Evolutionary conservation across 2,888 invertebrate species (phyloP).

Genomic region (Norana najaformis): DNA sequence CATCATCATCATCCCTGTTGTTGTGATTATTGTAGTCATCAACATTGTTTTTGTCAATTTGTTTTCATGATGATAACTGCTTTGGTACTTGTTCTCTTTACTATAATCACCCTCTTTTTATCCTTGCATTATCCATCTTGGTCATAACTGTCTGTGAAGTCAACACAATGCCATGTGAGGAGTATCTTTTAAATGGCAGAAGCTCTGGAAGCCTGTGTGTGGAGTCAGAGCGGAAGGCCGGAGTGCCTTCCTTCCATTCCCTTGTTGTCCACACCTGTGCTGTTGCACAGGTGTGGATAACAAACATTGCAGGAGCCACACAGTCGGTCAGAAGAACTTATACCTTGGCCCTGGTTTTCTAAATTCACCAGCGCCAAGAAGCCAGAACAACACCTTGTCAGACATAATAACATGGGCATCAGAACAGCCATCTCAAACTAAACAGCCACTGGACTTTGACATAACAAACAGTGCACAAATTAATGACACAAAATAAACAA

Average conservation of each 20-base stretch:
- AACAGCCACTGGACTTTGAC: neutral
- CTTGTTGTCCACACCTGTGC: conserved; percentile 5
- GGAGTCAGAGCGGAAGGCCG: neutral
- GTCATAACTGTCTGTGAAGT: neutral
- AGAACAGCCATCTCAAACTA: neutral
- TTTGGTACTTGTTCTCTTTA: neutral
- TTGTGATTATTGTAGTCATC: neutral
- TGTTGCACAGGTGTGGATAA: neutral
- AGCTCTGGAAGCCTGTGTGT: neutral
- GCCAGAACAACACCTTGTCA: conserved; percentile 5
- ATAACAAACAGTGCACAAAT: neutral
- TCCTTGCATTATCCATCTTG: neutral
- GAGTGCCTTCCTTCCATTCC: neutral
- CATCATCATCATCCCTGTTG: neutral
- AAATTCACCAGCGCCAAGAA: neutral
- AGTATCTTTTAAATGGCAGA: neutral
- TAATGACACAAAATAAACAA: neutral
- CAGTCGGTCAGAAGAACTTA: neutral
- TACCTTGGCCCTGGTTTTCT: neutral
- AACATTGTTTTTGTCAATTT: neutral
- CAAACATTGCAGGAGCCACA: neutral
- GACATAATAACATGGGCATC: neutral
- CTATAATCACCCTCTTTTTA: neutral
- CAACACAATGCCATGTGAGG: neutral
- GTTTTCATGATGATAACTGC: too few relatives aligned